phyloP scores from a whole-genome alignment of 2,113 vertebrate genomes.

The Myotis lucifugus region DNA sequence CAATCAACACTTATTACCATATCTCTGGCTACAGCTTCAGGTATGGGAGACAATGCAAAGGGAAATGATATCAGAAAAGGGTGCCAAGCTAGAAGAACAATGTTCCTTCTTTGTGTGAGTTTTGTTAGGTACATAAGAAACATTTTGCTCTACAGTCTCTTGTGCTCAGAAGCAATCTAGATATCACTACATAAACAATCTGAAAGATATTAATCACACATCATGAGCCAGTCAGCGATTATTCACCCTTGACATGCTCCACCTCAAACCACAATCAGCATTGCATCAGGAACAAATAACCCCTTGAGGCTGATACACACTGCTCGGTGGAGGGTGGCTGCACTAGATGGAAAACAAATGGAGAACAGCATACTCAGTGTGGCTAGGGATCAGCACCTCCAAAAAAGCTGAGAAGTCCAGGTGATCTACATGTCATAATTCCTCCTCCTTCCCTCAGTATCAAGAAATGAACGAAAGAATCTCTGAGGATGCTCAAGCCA shows the following conservation, averaged over 20 bases:
- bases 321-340: background rate
- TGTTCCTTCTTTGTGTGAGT: background rate
- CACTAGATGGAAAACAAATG: background rate
- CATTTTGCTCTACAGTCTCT: background rate
- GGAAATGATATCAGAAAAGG: background rate
- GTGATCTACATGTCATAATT: background rate
- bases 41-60: background rate
- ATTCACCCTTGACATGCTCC: background rate
- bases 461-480: background rate
- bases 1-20: background rate
- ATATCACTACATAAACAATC: background rate
- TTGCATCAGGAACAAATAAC: background rate
- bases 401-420: background rate
- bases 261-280: background rate
- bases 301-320: too few relatives aligned
- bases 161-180: background rate
- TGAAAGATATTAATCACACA: background rate
- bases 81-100: background rate
- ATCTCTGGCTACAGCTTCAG: constrained; percentile 16
- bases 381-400: background rate
- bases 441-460: background rate
- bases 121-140: background rate
- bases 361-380: background rate
- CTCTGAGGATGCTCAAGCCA: background rate
- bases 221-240: background rate